Evolutionary conservation across 2,797 vertebrate species (phyloP), one percentile per base, ranked within the genome.

Genomic region (Sebastes iracundus): DNA sequence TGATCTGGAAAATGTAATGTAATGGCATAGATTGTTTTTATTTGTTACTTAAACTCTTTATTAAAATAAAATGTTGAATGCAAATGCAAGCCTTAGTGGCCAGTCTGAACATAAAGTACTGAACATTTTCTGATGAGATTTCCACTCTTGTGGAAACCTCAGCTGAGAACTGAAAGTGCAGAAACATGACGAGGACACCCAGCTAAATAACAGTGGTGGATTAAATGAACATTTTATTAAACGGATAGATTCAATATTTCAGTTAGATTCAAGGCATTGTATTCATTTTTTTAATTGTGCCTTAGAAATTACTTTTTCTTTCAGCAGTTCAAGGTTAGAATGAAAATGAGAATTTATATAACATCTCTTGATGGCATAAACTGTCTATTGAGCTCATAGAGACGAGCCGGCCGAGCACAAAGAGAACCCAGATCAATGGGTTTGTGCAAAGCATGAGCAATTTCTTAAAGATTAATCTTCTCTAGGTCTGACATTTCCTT

Each of bases 401-500:
- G 33, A 25, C 1, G 3, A 67, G 27, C 11, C 25, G 4, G 20
- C 6, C 13, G 3, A 30, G 28, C 35, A 67, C 65, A 70, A 64
- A 63, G 23, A 38, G 2, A 64, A 33, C 16, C 7, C 6, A 33
- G 6, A 73, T 69, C 52, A 80, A 23, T 67, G 56, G 22, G 25
- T 27, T 20, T 58, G 22, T 59, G 9, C 18, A 49, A 81, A 74
- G 71, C 67, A 28, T 18, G 12, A 75, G 20, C 8, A 56, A n/a
- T 61, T 83, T 84, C 38, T 79, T 46, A 77, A 13, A 28, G 38
- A 80, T 77, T 4, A 35, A 77, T 74, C 42, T 4, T 75, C 62
- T 42, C 28, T 27, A 5, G 27, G 5, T 55, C n/a, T 87, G 87
- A 83, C 72, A 81, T 88, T 89, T 81, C 28, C 82, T 84, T 86